Conservation (phyloP, 2,888 invertebrate species). For the Oscheius sp. region DNA sequence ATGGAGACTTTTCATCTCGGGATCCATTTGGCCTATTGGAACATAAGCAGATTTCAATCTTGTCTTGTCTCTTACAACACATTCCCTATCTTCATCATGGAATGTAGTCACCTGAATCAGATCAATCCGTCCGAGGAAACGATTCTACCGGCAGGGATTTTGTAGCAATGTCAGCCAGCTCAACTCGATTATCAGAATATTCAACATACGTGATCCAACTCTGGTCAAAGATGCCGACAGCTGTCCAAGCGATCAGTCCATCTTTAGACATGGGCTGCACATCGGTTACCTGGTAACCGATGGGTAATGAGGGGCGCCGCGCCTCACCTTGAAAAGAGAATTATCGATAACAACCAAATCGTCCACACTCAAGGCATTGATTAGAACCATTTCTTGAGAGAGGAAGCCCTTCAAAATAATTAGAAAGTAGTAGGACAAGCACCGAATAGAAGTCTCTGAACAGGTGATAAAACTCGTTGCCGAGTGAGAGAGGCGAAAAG, state of each 20-base stretch:
- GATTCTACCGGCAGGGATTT: neutral
- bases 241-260: conserved; percentile 1
- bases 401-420: no score
- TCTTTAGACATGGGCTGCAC: neutral
- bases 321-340: neutral
- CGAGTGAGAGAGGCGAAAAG: neutral
- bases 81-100: neutral
- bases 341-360: neutral
- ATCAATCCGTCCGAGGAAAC: neutral
- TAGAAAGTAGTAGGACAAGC: no score
- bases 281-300: neutral
- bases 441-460: no score
- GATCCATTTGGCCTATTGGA: no score
- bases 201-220: neutral
- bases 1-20: no score
- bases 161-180: neutral
- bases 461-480: neutral
- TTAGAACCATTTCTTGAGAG: neutral
- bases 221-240: neutral
- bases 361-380: neutral
- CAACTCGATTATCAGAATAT: neutral
- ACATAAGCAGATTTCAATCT: no score
- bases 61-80: neutral
- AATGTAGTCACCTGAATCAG: neutral
- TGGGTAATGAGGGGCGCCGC: neutral